Conservation (phyloP, 2,797 vertebrate species). For the Enteromius radiatus region DNA sequence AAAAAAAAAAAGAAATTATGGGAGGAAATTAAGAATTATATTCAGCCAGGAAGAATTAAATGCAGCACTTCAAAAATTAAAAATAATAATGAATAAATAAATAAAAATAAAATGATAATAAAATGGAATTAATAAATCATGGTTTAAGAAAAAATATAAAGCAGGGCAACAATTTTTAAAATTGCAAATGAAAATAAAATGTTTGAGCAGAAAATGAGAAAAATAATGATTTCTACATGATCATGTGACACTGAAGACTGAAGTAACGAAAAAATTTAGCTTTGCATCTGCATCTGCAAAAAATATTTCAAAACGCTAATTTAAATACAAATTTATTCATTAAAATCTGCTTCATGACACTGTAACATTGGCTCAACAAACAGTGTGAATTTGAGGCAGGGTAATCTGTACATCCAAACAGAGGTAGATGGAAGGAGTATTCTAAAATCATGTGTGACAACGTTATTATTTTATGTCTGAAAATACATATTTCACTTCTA, state of each 20-base stretch:
- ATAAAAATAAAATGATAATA: background rate
- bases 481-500: background rate
- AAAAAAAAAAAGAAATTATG: too few species aligned
- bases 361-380: background rate
- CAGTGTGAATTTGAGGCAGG: background rate
- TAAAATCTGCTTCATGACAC: background rate
- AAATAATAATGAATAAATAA: too few species aligned
- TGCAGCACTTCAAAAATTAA: background rate
- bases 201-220: background rate
- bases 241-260: background rate
- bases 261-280: background rate
- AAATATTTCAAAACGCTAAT: background rate
- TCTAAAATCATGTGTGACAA: background rate
- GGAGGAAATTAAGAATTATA: background rate
- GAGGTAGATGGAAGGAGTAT: background rate
- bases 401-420: background rate
- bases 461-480: background rate
- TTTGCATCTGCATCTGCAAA: background rate
- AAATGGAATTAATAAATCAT: background rate
- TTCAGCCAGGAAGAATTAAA: background rate
- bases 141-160: background rate
- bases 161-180: background rate
- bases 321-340: background rate
- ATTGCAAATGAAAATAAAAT: background rate
- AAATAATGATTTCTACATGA: background rate